Evolutionary conservation across 2,797 vertebrate species (phyloP).

Genomic region (Myotis findleyi): DNA sequence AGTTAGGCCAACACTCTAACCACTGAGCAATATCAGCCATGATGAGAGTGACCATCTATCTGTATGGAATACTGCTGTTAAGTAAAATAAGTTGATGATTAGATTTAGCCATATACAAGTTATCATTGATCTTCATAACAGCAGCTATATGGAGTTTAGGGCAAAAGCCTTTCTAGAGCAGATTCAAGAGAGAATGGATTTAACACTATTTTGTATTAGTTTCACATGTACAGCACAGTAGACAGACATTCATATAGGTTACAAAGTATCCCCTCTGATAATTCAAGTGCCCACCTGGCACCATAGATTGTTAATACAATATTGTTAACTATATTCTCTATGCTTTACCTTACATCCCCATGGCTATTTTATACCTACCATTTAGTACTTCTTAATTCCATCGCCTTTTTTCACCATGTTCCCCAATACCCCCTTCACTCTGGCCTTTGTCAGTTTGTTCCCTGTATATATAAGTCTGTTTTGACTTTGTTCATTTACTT

Average conservation of each 20-base stretch:
- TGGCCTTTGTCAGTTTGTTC: not conserved
- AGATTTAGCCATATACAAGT: not conserved
- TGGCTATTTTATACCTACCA: not conserved
- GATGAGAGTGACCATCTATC: not conserved
- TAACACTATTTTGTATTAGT: not conserved
- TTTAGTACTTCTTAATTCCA: not conserved
- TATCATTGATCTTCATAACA: not conserved
- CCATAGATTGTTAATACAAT: not conserved
- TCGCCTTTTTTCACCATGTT: not conserved
- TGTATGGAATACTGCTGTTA: not conserved
- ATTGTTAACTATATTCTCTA: not conserved
- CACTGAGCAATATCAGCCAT: no score
- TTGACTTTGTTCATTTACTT: not conserved
- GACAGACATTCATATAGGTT: not conserved
- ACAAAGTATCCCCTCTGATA: not conserved
- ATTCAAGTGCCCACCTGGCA: not conserved
- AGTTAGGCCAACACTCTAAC: no score
- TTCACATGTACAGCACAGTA: not conserved
- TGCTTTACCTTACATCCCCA: no score
- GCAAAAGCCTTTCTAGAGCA: not conserved
- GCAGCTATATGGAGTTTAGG: not conserved
- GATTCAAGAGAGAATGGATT: not conserved
- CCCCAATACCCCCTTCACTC: not conserved
- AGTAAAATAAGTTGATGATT: not conserved
- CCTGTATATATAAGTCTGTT: not conserved